Evolutionary conservation across 2,888 invertebrate species (phyloP).

Genomic region (Drosophila greeni): DNA sequence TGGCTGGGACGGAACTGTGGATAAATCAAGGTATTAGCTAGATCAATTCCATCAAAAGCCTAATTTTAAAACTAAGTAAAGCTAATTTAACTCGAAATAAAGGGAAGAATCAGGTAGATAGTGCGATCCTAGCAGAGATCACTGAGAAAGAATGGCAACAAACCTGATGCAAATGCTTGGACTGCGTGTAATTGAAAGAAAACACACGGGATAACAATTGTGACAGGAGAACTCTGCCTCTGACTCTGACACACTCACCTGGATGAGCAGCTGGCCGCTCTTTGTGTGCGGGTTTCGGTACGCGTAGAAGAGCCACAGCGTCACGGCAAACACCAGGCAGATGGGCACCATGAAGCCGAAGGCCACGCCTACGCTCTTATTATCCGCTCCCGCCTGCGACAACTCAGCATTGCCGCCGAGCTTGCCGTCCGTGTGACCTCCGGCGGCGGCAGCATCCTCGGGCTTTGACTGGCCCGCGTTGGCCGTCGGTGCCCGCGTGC

Average conservation of each 20-base stretch:
- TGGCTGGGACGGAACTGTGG: slow-evolving; percentile 95
- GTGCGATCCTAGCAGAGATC: neutral
- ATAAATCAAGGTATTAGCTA: slow-evolving; percentile 19
- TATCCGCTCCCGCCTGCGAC: slow-evolving; percentile 47
- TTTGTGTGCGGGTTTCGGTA: slow-evolving; percentile 97
- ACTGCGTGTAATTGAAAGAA: slow-evolving; percentile 75
- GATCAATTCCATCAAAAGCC: neutral
- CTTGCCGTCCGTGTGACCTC: slow-evolving; percentile 28
- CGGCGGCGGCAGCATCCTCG: neutral
- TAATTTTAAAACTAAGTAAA: no score
- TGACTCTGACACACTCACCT: slow-evolving; percentile 82
- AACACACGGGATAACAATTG: slow-evolving; percentile 4
- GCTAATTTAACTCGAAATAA: neutral
- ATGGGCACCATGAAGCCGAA: slow-evolving; percentile 86
- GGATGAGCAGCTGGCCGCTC: slow-evolving; percentile 97
- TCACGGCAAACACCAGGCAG: slow-evolving; percentile 83
- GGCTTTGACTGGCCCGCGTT: slow-evolving; percentile 3
- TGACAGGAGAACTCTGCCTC: neutral
- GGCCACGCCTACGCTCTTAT: slow-evolving; percentile 76
- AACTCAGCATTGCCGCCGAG: slow-evolving; percentile 44
- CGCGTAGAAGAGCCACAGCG: slow-evolving; percentile 93
- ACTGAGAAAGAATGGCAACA: slow-evolving; percentile 45
- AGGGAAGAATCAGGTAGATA: neutral
- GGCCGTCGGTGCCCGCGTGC: slow-evolving; percentile 34
- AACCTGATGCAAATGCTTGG: slow-evolving; percentile 78